Conservation (phyloP, 2,888 invertebrate genomes). For the Clusia tigrina region DNA sequence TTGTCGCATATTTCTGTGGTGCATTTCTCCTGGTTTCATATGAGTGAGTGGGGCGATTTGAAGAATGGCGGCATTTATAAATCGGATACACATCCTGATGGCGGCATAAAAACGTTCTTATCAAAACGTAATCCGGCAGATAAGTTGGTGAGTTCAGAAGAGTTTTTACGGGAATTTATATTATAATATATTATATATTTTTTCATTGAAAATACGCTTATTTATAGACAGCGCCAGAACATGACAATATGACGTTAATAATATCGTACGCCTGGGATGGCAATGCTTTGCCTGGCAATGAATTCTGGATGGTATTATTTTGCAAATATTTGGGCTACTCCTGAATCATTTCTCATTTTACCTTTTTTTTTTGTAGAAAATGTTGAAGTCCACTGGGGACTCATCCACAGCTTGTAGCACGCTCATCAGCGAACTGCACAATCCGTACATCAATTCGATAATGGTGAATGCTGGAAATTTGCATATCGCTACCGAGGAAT, state of each 20-base stretch:
- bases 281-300: conserved; percentile 77
- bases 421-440: neutral
- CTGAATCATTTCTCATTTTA: neutral
- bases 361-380: conserved; percentile 46
- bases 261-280: conserved; percentile 79
- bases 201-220: neutral
- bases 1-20: conserved; percentile 70
- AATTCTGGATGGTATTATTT: conserved; percentile 72
- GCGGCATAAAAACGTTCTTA: conserved; percentile 67
- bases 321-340: neutral
- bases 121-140: conserved; percentile 69
- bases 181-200: neutral
- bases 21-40: conserved; percentile 72
- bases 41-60: conserved; percentile 65
- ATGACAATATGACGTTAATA: conserved; percentile 67
- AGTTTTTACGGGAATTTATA: neutral
- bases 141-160: conserved; percentile 54
- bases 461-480: conserved; percentile 64
- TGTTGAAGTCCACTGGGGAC: conserved; percentile 66
- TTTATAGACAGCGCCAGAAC: conserved; percentile 47
- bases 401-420: conserved; percentile 63
- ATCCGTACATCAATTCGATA: neutral
- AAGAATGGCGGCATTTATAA: conserved; percentile 63
- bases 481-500: conserved; percentile 64
- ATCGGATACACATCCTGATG: conserved; percentile 49